Evolutionary conservation across 2,113 vertebrate species (phyloP).

Genomic region (Platysteira castanea): DNA sequence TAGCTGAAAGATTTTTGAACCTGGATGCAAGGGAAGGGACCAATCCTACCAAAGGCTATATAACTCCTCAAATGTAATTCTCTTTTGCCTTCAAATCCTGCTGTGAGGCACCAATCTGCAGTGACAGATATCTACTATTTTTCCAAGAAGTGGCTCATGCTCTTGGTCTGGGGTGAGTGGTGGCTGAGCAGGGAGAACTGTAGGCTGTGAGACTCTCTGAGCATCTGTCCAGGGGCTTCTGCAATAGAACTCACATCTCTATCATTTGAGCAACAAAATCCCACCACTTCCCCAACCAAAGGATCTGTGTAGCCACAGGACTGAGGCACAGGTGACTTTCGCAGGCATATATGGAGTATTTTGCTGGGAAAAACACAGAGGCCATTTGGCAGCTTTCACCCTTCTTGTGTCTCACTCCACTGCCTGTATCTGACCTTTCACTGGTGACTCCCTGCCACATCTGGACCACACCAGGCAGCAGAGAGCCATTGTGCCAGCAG

Average conservation of each 20-base stretch:
- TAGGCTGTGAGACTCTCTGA: neutral
- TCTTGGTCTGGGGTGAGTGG: neutral
- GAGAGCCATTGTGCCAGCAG: neutral
- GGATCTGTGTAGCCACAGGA: neutral
- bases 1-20: neutral
- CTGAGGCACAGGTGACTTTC: neutral
- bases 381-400: neutral
- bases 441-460: neutral
- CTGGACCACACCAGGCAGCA: neutral
- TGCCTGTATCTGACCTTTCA: neutral
- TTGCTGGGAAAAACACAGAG: neutral
- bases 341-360: neutral
- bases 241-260: neutral
- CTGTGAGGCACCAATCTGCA: neutral
- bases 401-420: neutral
- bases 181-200: neutral
- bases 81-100: neutral
- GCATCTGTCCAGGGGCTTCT: neutral
- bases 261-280: neutral
- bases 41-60: neutral
- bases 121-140: neutral
- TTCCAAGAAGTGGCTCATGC: neutral
- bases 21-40: neutral
- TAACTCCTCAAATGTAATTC: neutral
- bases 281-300: fast-evolving